Evolutionary conservation across 2,113 vertebrate species (phyloP), one percentile per base, ranked within the genome.

Genomic region (Campylorhamphus procurvoides): DNA sequence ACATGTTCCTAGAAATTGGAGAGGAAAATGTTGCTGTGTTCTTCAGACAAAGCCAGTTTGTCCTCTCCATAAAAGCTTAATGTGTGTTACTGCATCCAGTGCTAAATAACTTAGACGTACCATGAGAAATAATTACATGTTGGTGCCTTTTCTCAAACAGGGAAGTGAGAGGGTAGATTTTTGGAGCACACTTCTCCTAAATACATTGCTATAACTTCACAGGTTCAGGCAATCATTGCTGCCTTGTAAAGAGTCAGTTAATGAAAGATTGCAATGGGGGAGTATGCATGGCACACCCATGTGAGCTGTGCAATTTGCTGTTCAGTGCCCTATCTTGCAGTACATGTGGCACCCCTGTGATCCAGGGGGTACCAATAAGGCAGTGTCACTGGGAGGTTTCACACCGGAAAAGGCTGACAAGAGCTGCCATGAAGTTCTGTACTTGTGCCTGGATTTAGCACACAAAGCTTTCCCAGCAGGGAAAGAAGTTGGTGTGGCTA

Each of bases 301-400:
- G 23, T 49, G 31, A 53, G 40, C 50, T 10, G 20, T 23, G 60
- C 68, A 6, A 1, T 23, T 13, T 58, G 56, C 77, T 67, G 52
- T 62, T 52, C 68, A 33, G 67, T 0, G 7, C 39, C 28, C 53
- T 35, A 1, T 9, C 64, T 42, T 0, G 0, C 39, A 71, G 47
- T 23, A 31, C 35, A 4, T 3, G 0, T 3, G 28, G 35, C 66
- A 74, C 19, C 46, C 14, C 68, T n/a, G 74, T 1, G 0, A 24
- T 2, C 25, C 3, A 3, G 27, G 47, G 28, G 20, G 40, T 14
- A 4, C 42, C 9, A 24, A 3, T 19, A 31, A n/a, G n/a, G 12
- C 35, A 17, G 58, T 1, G 29, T 40, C 7, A 1, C 87, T n/a
- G 55, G 27, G 12, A 53, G 8, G 8, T 5, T 75, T 62, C n/a